Evolutionary conservation across 2,797 vertebrate species (phyloP), one percentile per base, ranked within the genome.

Genomic region (Rhinophrynus dorsalis): DNA sequence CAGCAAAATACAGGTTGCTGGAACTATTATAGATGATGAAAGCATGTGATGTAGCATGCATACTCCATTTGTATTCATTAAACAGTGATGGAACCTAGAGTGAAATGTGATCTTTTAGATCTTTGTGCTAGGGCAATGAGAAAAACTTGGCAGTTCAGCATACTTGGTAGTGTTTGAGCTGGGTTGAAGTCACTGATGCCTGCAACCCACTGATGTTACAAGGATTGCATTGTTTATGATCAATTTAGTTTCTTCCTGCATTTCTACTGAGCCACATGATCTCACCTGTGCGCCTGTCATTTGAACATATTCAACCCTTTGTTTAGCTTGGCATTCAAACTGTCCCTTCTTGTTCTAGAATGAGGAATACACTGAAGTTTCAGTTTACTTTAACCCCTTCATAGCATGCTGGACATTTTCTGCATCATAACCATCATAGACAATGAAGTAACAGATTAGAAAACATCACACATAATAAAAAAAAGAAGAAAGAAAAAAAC

Each of bases 171-270:
- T 40, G 20, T 27, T 11, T 45, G 24, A 56, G 50, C 38, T 65
- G 68, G 57, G 60, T 40, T 52, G 52, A 17, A 62, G 32, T 42
- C 52, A 26, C 6, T 52, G 60, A 40, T 30, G 51, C 33, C 52
- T 40, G 24, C 18, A 58, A 51, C 54, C 54, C 65, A 17, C 44
- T 30, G 17, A 20, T 12, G 42, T 32, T 20, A 72, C 44, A 72
- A 58, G 44, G 61, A 15, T 12, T 13, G 18, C 26, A 72, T 72
- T 72, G 68, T 72, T 40, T 58, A 13, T 50, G 18, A 56, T 48
- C 59, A 48, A 20, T 30, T 65, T 58, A 17, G 32, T 44, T 23
- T 37, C 11, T 48, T n/a, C 18, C 47, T 48, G 32, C 26, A 44
- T 63, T 48, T 63, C 32, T 48, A 21, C 52, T 23, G 18, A 29